Base-by-base conservation (phyloP, 1,140 invertebrate genomes). In the Teleogryllus occipitalis region DNA sequence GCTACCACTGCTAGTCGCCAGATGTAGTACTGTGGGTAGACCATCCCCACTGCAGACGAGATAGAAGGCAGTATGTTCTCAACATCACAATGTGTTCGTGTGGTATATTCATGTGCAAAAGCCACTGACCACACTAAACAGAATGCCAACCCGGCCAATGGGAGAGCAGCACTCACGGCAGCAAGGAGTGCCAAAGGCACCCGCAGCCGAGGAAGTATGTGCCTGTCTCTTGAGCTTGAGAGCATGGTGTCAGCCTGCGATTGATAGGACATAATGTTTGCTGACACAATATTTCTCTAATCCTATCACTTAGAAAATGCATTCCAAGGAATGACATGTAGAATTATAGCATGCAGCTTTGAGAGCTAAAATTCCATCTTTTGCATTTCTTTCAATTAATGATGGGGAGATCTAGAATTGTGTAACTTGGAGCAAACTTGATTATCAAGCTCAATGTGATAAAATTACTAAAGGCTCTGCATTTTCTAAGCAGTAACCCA, bases 1-100 rank as follows among this genome's bases (percentile, higher is more conserved):
- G 54, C 54, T 65, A 65, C 54, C 10, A 65, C 54, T 65, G 54
- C 54, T 18, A 65, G 54, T 1, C 54, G 54, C 54, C 54, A 65
- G 54, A 65, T 65, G 54, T 65, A 65, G 54, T 65, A 65, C 54
- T 65, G 54, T 65, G 54, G 54, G 54, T 65, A 65, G 54, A 65
- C 54, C 54, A 65, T 10, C 54, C 54, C 54, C 54, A 65, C 54
- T 10, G 54, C 54, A 65, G 54, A 65, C 7, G 54, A 65, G 54
- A 65, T 65, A 14, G 54, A 65, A 65, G 54, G 54, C 54, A 65
- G 54, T 14, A 65, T 18, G 18, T 65, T 65, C 54, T 65, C 18
- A 14, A 65, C 54, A 65, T 18, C 54, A 65, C 54, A 65, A 65
- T 65, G 54, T 18, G 54, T 65, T 65, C 54, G 54, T 65, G 54